These are phyloP conservation scores for Danio jaintianensis DNA, from an alignment of 2,797 vertebrate genomes.

Conservation along the genomic window DNA sequence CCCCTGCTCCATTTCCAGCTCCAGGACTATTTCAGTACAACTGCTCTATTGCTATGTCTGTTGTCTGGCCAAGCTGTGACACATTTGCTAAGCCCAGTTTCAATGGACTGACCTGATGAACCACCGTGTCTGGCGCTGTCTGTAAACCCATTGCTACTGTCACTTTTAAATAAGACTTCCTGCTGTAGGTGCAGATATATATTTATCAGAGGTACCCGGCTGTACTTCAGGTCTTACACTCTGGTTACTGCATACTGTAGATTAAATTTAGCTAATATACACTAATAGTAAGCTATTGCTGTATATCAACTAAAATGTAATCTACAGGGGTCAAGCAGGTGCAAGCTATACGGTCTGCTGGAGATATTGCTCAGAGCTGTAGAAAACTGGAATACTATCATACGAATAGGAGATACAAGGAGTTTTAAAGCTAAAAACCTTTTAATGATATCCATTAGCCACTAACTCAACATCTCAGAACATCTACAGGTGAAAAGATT, in stretches of 20 bases:
- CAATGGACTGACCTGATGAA: constrained; percentile 54
- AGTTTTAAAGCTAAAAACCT: background rate
- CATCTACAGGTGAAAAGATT: background rate
- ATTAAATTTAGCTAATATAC: no score
- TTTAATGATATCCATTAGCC: background rate
- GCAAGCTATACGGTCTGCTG: background rate
- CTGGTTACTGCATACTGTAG: background rate
- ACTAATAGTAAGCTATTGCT: no score
- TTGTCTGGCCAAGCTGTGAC: constrained; percentile 14
- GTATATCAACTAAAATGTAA: background rate
- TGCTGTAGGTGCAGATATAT: background rate
- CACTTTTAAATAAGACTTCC: constrained; percentile 15
- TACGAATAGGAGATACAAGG: background rate
- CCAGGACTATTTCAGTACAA: constrained; percentile 49
- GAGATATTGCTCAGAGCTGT: background rate
- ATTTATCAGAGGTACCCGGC: constrained; percentile 11
- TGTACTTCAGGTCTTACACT: background rate
- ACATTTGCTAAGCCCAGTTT: constrained; percentile 1
- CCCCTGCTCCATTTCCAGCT: constrained; percentile 51
- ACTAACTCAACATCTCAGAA: background rate
- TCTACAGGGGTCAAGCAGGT: background rate
- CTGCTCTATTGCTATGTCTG: constrained; percentile 22
- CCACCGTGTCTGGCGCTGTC: constrained; percentile 27
- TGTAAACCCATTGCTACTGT: constrained; percentile 34
- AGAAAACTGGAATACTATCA: background rate